Base-by-base conservation (phyloP, 2,113 vertebrate genomes). In the Pseudorasbora parva region DNA sequence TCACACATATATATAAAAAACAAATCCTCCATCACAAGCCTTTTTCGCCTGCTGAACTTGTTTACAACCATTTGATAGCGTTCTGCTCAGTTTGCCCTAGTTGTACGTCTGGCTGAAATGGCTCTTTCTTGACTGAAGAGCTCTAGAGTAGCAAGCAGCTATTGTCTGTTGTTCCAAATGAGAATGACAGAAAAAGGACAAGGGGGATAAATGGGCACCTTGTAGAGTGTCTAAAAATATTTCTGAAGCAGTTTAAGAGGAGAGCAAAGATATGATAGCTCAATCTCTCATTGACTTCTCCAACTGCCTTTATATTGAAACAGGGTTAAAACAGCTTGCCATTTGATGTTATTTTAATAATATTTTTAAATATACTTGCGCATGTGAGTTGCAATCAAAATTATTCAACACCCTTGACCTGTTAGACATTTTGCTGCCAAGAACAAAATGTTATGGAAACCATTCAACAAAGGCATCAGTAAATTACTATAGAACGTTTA, bases 161-260 rank as follows among this genome's bases (percentile, higher is more conserved):
- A 66, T 78, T 82, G 66, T 66, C 66, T 56, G 72, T 51, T 76
- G 83, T 83, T 87, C 7, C 62, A 41, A n/a, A 27, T 45, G 75
- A 82, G 74, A 43, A 77, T 15, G 51, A 59, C 81, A 69, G 47
- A 66, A 54, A 57, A 57, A 69, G 43, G 78, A 51, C 60, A 27
- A 77, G 47, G 33, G n/a, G 33, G 33, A 60, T 54, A 47, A 85
- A 73, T 59, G 43, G 21, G 41, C 37, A 78, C 14, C 41, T 89
- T 82, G 74, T 83, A 88, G 76, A 83, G 82, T 73, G 88, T 81
- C 51, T 54, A 51, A 76, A 81, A 87, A 86, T 84, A 84, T 49
- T 45, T 72, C 45, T 23, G 68, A 72, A 47, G 37, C 37, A 6
- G 21, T 69, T 69, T 5, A 69, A 43, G 62, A 69, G 66, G 21